phyloP scores from a whole-genome alignment of 2,113 vertebrate genomes.

The Carlito syrichta region DNA sequence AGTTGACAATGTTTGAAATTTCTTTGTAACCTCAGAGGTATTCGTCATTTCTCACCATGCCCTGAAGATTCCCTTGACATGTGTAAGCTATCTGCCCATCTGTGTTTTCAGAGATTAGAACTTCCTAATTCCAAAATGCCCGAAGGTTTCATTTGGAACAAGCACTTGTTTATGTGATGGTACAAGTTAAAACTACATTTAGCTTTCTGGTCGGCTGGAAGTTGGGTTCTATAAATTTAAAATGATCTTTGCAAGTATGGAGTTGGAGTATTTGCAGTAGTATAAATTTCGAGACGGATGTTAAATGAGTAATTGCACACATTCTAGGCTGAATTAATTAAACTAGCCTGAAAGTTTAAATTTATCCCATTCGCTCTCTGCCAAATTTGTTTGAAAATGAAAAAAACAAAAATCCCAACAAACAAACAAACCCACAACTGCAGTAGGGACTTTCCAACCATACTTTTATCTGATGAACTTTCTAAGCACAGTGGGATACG shows the following conservation, averaged over 20 bases:
- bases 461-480: not conserved
- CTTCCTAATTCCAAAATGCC: slow-evolving; percentile 27
- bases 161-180: not conserved
- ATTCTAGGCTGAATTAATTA: slow-evolving; percentile 28
- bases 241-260: not conserved
- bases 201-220: slow-evolving; percentile 12
- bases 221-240: slow-evolving; percentile 13
- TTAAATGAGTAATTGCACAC: slow-evolving; percentile 31
- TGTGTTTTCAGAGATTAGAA: slow-evolving; percentile 27
- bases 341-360: not conserved
- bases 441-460: not conserved
- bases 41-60: not conserved
- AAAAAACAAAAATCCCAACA: not conserved
- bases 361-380: not conserved
- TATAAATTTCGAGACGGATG: slow-evolving; percentile 14
- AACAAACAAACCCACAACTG: not conserved
- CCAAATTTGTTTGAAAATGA: slow-evolving; percentile 3
- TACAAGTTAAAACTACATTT: not conserved
- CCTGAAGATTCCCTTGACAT: not conserved
- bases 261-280: not conserved
- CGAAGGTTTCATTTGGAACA: slow-evolving; percentile 34
- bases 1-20: not conserved
- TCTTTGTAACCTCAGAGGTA: slow-evolving; percentile 11
- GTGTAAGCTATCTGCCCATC: not conserved
- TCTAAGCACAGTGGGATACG: not conserved